A percentile compares a stretch with the other conserved stretches of the same genome.
Conservation (phyloP, 2,797 vertebrate genomes). For the Delichon dasypus region DNA sequence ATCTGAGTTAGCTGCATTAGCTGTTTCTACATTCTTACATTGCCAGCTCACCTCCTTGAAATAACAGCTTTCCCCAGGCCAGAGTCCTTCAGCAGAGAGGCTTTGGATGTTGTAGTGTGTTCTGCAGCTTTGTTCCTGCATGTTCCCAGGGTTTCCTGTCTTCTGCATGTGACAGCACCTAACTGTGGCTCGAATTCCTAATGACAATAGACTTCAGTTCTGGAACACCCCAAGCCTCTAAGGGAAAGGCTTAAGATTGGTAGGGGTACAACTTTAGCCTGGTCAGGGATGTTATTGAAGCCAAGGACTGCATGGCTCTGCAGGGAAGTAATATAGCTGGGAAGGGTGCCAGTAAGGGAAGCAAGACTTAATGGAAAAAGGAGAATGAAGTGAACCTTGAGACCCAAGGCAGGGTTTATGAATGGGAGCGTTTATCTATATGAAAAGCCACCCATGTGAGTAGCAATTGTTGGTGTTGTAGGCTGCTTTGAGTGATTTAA, state of each 20-base stretch:
- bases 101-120: neutral
- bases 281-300: neutral
- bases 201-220: neutral
- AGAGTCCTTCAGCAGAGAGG: neutral
- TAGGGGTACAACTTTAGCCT: neutral
- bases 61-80: neutral
- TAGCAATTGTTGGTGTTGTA: conserved; percentile 31
- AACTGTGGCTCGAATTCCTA: neutral
- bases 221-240: neutral
- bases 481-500: neutral
- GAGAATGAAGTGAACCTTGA: conserved; percentile 12
- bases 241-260: neutral
- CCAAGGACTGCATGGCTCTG: neutral
- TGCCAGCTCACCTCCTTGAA: conserved; percentile 20
- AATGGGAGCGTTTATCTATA: neutral
- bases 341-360: conserved; percentile 4
- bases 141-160: neutral
- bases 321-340: neutral
- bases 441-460: neutral
- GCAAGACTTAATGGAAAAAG: neutral
- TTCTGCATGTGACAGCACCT: neutral
- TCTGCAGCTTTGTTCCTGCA: neutral
- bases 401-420: neutral
- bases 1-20: neutral
- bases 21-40: neutral